phyloP scores from a whole-genome alignment of 1,140 invertebrate species.

The Drosophila albomicans region DNA sequence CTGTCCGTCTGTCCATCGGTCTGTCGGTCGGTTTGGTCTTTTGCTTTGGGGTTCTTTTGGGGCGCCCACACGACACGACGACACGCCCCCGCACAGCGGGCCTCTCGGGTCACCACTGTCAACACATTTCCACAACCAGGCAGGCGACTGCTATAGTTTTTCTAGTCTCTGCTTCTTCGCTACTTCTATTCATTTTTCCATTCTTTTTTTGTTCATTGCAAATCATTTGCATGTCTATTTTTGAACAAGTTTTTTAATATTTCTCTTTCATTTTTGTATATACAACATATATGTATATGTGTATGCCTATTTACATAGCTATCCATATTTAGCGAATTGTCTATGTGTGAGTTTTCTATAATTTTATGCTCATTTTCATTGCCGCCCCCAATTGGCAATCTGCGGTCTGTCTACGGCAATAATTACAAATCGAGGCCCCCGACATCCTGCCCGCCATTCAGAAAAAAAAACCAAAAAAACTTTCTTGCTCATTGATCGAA shows the following conservation, averaged over 20 bases:
- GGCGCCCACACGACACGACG: conserved; percentile 59
- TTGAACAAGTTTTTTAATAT: conserved; percentile 75
- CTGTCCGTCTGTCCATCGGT: neutral
- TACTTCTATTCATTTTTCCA: conserved; percentile 13
- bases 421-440: conserved; percentile 9
- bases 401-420: conserved; percentile 47
- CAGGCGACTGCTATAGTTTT: conserved; percentile 34
- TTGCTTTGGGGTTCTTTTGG: conserved; percentile 21
- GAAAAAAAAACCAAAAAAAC: conserved; percentile 5
- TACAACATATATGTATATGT: neutral
- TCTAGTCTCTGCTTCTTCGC: neutral
- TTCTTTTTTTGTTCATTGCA: conserved; percentile 71
- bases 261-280: conserved; percentile 20
- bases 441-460: conserved; percentile 22
- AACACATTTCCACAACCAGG: conserved; percentile 63
- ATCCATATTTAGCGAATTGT: conserved; percentile 6
- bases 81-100: conserved; percentile 42
- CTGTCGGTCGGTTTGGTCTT: conserved; percentile 9
- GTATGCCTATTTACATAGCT: conserved; percentile 23
- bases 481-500: conserved; percentile 62
- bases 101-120: conserved; percentile 54
- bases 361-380: conserved; percentile 72
- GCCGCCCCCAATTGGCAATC: conserved; percentile 60
- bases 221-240: conserved; percentile 83
- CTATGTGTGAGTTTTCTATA: conserved; percentile 40